A percentile compares a stretch with the other conserved stretches of the same genome.
These are phyloP conservation scores for Myotis lucifugus DNA, from an alignment of 2,113 vertebrate species.

Conservation along the genomic window DNA sequence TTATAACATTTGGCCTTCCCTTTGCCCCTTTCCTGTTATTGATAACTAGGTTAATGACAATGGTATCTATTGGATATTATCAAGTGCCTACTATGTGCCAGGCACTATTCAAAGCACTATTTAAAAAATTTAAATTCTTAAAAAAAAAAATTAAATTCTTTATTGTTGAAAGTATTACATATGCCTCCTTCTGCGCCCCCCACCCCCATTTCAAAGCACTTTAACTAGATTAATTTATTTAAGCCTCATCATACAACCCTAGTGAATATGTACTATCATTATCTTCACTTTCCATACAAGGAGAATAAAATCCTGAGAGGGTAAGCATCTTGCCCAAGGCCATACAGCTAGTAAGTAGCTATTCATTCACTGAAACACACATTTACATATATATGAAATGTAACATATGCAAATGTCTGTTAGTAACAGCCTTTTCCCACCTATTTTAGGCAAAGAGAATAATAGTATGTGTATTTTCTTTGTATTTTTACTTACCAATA, in stretches of 20 bases:
- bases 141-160: no score
- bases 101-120: neutral
- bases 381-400: neutral
- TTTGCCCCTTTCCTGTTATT: neutral
- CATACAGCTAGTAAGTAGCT: neutral
- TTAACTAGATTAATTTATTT: slow-evolving; percentile 16
- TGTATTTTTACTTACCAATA: slow-evolving; percentile 22
- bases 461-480: neutral
- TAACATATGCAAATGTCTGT: neutral
- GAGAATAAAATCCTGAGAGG: neutral
- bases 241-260: neutral
- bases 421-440: no score
- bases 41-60: neutral
- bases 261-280: neutral
- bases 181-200: no score
- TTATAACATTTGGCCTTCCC: neutral
- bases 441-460: neutral
- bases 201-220: neutral
- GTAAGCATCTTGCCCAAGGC: neutral
- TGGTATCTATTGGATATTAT: neutral
- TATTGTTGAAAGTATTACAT: no score
- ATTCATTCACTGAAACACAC: neutral
- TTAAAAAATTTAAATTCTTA: no score
- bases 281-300: neutral
- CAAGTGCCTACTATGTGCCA: neutral